Percentiles rank a stretch among this genome's conserved stretches.
Conservation (phyloP, 2,888 invertebrate genomes). For the Abrostola tripartita region DNA sequence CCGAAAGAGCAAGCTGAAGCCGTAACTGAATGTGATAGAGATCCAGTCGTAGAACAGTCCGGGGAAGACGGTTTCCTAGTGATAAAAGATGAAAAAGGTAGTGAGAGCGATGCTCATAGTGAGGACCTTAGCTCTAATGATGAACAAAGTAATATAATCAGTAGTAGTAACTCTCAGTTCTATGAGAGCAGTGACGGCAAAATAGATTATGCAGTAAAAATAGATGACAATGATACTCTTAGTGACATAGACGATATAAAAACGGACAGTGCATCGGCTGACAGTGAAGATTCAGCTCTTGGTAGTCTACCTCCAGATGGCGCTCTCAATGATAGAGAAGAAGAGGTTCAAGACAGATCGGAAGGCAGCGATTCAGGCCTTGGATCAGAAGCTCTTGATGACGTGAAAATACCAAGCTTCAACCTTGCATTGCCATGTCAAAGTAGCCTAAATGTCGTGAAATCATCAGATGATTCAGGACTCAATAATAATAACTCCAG, state of each 20-base stretch:
- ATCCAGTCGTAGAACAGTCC: slow-evolving; percentile 53
- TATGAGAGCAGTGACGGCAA: slow-evolving; percentile 87
- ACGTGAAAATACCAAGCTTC: slow-evolving; percentile 79
- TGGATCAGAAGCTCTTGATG: slow-evolving; percentile 92
- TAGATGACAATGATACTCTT: slow-evolving; percentile 85
- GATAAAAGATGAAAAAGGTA: slow-evolving; percentile 75
- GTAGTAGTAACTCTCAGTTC: slow-evolving; percentile 83
- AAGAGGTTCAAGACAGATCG: slow-evolving; percentile 91
- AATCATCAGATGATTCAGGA: slow-evolving; percentile 50
- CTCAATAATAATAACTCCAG: slow-evolving; percentile 50
- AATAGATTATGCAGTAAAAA: slow-evolving; percentile 83
- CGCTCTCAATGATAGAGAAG: slow-evolving; percentile 82
- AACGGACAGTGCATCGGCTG: slow-evolving; percentile 86
- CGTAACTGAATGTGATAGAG: slow-evolving; percentile 53
- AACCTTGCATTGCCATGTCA: slow-evolving; percentile 74
- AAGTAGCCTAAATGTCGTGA: slow-evolving; percentile 61
- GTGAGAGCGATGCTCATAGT: slow-evolving; percentile 82
- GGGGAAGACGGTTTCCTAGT: slow-evolving; percentile 66
- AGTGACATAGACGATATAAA: slow-evolving; percentile 87
- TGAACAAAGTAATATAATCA: slow-evolving; percentile 79
- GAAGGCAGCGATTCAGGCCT: slow-evolving; percentile 95
- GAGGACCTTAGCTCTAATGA: slow-evolving; percentile 80
- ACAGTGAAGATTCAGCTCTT: slow-evolving; percentile 90
- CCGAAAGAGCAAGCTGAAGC: slow-evolving; percentile 47
- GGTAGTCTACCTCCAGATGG: slow-evolving; percentile 88